Evolutionary conservation across 2,797 vertebrate species (phyloP).

Genomic region (Mormyrops attenuatus): DNA sequence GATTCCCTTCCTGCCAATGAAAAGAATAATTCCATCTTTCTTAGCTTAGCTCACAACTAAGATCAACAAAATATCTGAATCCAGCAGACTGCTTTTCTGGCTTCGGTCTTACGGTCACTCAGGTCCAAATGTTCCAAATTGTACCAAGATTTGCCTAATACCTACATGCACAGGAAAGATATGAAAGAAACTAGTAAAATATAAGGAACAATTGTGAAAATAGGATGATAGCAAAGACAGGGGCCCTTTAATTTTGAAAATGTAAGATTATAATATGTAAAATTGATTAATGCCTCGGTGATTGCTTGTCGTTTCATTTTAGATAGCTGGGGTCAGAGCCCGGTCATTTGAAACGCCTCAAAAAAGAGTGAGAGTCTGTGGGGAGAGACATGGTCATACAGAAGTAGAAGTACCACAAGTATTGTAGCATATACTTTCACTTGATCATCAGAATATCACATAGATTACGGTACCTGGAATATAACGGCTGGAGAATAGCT

Average conservation of each 20-base stretch:
- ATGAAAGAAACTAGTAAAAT: neutral
- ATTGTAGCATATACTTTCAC: neutral
- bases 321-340: neutral
- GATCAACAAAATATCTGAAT: neutral
- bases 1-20: neutral
- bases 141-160: neutral
- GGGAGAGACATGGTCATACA: neutral
- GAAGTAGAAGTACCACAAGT: neutral
- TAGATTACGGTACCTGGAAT: neutral
- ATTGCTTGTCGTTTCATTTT: neutral
- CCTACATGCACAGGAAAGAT: neutral
- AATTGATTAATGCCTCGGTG: neutral
- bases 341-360: neutral
- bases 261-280: neutral
- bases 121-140: neutral
- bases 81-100: neutral
- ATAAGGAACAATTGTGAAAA: neutral
- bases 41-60: neutral
- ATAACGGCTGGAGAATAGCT: neutral
- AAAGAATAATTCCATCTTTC: neutral
- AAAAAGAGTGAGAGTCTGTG: neutral
- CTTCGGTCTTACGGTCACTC: neutral
- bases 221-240: neutral
- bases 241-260: neutral
- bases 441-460: neutral